phyloP scores from a whole-genome alignment of 2,113 vertebrate species.

The Malurus melanocephalus region DNA sequence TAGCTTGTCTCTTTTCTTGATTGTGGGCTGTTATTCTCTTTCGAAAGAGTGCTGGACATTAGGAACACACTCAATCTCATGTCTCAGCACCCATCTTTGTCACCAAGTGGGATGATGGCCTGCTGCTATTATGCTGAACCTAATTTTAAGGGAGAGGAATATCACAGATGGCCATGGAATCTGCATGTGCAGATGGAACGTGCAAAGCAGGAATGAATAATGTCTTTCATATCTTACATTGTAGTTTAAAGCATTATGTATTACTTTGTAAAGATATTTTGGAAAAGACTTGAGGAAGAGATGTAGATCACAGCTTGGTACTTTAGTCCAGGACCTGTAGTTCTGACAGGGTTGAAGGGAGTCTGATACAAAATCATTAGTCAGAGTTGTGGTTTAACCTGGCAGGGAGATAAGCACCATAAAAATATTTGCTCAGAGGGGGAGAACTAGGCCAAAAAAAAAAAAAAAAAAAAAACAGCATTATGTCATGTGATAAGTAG shows the following conservation, averaged over 20 bases:
- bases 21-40: background rate
- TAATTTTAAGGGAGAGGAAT: background rate
- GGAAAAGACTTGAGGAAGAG: background rate
- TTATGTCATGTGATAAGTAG: background rate
- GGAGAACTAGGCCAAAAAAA: accelerated
- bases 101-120: background rate
- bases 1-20: background rate
- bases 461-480: background rate
- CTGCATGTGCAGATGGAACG: background rate
- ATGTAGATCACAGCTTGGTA: background rate
- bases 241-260: background rate
- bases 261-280: background rate
- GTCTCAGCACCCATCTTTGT: background rate
- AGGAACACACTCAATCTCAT: background rate
- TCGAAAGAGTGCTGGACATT: background rate
- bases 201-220: background rate
- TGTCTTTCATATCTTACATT: background rate
- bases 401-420: background rate
- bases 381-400: background rate
- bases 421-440: background rate
- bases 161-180: background rate
- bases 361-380: background rate
- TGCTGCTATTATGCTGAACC: background rate
- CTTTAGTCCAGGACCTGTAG: background rate
- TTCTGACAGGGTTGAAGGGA: background rate